A percentile compares a stretch with the other conserved stretches of the same genome.
phyloP scores from a whole-genome alignment of 2,797 vertebrate species.

The Hydrocynus forskahlii region DNA sequence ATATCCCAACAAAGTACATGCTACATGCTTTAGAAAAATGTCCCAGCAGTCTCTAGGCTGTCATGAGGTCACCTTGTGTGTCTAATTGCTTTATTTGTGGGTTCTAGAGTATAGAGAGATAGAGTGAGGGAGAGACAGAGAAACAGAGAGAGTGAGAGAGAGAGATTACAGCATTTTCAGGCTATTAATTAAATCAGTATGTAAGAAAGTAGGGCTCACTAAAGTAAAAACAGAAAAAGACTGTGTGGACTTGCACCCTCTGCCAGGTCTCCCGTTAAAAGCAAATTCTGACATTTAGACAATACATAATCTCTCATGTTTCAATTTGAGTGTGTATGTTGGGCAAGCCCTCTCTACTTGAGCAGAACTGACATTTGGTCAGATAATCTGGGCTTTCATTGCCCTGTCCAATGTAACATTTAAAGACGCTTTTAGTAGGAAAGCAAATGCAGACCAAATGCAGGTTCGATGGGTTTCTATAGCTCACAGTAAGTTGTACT shows the following conservation, averaged over 20 bases:
- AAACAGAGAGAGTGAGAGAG: conserved; percentile 5
- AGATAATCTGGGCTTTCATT: conserved; percentile 23
- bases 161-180: conserved; percentile 15
- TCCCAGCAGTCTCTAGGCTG: neutral
- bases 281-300: conserved; percentile 11
- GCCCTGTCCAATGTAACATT: neutral
- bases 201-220: conserved; percentile 38
- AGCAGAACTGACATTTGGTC: conserved; percentile 36
- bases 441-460: no score
- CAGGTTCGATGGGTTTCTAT: no score
- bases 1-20: no score
- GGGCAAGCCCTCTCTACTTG: neutral
- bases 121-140: neutral
- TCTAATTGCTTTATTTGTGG: conserved; percentile 36
- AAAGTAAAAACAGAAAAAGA: conserved; percentile 1
- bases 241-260: neutral
- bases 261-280: neutral
- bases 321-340: neutral
- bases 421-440: neutral
- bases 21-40: no score
- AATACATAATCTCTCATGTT: neutral
- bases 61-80: conserved; percentile 23
- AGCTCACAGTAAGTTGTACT: no score
- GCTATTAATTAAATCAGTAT: conserved; percentile 43
- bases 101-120: neutral